phyloP scores from a whole-genome alignment of 2,797 vertebrate genomes.

The Oreochromis mossambicus region DNA sequence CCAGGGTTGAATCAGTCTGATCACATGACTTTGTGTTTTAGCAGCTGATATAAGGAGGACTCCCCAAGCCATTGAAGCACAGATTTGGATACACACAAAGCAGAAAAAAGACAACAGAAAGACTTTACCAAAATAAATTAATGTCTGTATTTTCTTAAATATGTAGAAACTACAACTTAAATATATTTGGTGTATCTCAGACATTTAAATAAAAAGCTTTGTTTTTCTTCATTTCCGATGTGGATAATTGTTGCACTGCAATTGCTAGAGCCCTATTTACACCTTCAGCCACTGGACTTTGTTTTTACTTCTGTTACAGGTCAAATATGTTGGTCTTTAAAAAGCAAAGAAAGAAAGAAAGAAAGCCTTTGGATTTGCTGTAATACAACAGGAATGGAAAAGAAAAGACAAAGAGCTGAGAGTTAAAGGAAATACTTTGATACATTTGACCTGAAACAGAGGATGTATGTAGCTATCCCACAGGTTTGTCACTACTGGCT shows the following conservation, averaged over 20 bases:
- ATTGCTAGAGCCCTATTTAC: constrained; percentile 58
- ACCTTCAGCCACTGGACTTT: constrained; percentile 42
- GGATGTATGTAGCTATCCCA: not conserved
- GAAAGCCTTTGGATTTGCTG: not conserved
- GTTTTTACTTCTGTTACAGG: not conserved
- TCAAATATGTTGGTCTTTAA: constrained; percentile 7
- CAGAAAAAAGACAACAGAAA: constrained; percentile 20
- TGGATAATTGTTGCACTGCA: constrained; percentile 58
- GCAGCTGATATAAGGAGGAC: constrained; percentile 29
- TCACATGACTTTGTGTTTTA: constrained; percentile 26
- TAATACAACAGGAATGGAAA: not conserved
- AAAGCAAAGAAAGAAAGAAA: not conserved
- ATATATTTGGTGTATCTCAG: constrained; percentile 74
- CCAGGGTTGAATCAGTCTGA: constrained; percentile 40
- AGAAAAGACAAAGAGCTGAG: not conserved
- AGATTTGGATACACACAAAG: constrained; percentile 25
- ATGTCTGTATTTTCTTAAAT: constrained; percentile 49
- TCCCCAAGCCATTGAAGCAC: not conserved
- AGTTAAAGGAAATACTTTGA: not conserved
- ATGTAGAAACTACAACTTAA: constrained; percentile 66
- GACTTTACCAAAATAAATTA: constrained; percentile 19
- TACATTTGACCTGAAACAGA: not conserved
- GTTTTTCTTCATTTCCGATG: constrained; percentile 38
- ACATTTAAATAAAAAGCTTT: constrained; percentile 59
- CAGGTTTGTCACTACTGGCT: constrained; percentile 7